Evolutionary conservation across 2,113 vertebrate species (phyloP), one percentile per base, ranked within the genome.

Genomic region (Scolopax mira): DNA sequence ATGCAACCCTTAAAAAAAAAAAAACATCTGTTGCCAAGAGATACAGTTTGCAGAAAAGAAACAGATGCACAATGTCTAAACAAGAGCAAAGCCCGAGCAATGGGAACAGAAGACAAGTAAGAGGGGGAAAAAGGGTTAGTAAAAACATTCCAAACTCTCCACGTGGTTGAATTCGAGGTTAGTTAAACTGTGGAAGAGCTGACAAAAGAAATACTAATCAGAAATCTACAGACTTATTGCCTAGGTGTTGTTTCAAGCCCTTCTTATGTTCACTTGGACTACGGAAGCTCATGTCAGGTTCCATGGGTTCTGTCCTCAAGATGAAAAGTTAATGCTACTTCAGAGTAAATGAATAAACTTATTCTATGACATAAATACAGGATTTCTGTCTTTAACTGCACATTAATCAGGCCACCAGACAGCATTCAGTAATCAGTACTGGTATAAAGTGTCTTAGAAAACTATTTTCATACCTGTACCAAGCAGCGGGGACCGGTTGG

Each of bases 401-500:
- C 49, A 18, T 5, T 0, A 2, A 18, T 7, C 1, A 83, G 7
- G 7, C 13, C 71, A 92, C 13, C 71, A 92, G 60, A 22, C 9
- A 73, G 31, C 49, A 42, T 11, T 77, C 58, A 70, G 37, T 5
- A 39, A 46, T 0, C 10, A 3, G 30, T 6, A 82, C 13, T 7
- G 25, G 11, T 7, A 66, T 9, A 21, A 66, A 23, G 4, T 6
- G 72, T 55, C 39, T 75, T 24, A 61, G 1, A 79, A 55, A 85
- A 66, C 1, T 18, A 15, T 67, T 79, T 70, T n/a, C 98, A 21
- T 98, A 98, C 98, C 99, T 99, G 99, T 98, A 95, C 99, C 99
- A 72, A 99, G 98, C 88, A 98, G 97, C 3, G 99, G 98, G 17
- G 99, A 98, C 90, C 99, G 98, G 93, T 98, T 98, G 73, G 98